phyloP scores from a whole-genome alignment of 2,113 vertebrate genomes.

The Tautogolabrus adspersus region DNA sequence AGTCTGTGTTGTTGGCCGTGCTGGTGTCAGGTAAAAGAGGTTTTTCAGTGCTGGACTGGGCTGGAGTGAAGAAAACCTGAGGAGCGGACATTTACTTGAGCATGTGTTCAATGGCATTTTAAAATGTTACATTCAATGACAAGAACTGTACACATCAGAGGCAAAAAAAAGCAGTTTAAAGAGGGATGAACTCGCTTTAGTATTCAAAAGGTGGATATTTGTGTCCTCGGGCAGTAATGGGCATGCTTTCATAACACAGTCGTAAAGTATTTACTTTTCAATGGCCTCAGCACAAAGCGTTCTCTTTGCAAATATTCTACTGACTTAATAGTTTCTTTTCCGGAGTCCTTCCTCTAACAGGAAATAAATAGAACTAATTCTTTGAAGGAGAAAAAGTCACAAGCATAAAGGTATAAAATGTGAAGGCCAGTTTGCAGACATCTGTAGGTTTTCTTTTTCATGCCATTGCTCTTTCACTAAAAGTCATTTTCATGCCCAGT shows the following conservation, averaged over 20 bases:
- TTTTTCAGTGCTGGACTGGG: constrained; percentile 68
- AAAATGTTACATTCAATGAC: constrained; percentile 4
- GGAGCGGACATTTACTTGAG: constrained; percentile 72
- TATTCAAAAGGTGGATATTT: constrained; percentile 4
- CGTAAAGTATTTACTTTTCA: constrained; percentile 19
- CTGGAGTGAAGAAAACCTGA: constrained; percentile 80
- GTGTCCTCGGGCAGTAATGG: constrained; percentile 20
- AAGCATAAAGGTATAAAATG: constrained; percentile 51
- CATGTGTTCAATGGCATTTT: not conserved
- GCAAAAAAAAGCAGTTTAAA: not conserved
- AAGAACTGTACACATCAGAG: not conserved
- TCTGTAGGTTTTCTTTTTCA: constrained; percentile 30
- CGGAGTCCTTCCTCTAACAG: not conserved
- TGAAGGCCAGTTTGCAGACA: constrained; percentile 37
- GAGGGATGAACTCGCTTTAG: not conserved
- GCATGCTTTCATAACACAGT: constrained; percentile 29
- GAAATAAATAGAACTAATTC: constrained; percentile 32
- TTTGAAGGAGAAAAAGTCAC: constrained; percentile 15
- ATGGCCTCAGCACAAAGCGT: not conserved
- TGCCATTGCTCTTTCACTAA: constrained; percentile 44
- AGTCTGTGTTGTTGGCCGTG: constrained; percentile 80
- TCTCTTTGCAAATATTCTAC: not conserved
- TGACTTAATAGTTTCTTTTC: constrained; percentile 12
- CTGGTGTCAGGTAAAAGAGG: constrained; percentile 74
- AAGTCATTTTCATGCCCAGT: constrained; percentile 42